Evolutionary conservation across 2,113 vertebrate genomes (phyloP).

Genomic region (Hydrolagus affinis): DNA sequence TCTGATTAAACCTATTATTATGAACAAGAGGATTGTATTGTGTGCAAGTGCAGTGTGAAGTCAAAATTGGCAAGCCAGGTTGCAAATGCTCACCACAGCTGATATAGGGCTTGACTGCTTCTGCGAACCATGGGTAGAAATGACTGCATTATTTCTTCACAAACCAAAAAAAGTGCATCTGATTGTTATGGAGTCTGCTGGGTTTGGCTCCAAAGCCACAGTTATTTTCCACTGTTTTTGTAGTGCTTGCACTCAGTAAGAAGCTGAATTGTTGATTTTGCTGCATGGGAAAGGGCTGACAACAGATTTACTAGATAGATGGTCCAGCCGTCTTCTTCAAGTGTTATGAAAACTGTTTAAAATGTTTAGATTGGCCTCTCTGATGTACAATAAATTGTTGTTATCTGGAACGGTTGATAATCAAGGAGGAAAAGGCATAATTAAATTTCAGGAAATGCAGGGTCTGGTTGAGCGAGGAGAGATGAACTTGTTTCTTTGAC

Average conservation of each 20-base stretch:
- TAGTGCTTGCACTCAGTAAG: constrained; percentile 35
- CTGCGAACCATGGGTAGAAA: neutral
- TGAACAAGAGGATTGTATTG: neutral
- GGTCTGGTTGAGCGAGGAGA: constrained; percentile 43
- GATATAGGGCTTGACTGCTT: neutral
- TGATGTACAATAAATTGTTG: constrained; percentile 46
- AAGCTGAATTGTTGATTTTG: constrained; percentile 45
- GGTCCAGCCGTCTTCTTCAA: constrained; percentile 44
- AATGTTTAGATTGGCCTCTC: constrained; percentile 47
- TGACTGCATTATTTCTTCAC: constrained; percentile 6
- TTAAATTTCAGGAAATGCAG: constrained; percentile 53
- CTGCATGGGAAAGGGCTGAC: constrained; percentile 49
- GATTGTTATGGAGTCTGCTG: constrained; percentile 6
- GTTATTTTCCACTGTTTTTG: constrained; percentile 40
- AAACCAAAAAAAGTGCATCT: neutral
- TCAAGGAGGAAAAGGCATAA: constrained; percentile 51
- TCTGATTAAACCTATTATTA: neutral
- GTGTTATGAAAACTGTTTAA: constrained; percentile 45
- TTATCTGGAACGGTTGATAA: constrained; percentile 54
- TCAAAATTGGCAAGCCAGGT: neutral
- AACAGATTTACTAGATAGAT: constrained; percentile 46
- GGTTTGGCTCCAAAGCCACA: neutral
- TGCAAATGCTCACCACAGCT: neutral
- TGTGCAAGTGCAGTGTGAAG: neutral
- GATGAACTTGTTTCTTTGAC: constrained; percentile 58